Evolutionary conservation across 2,888 invertebrate species (phyloP).

Genomic region (Chymomyza caudatula): DNA sequence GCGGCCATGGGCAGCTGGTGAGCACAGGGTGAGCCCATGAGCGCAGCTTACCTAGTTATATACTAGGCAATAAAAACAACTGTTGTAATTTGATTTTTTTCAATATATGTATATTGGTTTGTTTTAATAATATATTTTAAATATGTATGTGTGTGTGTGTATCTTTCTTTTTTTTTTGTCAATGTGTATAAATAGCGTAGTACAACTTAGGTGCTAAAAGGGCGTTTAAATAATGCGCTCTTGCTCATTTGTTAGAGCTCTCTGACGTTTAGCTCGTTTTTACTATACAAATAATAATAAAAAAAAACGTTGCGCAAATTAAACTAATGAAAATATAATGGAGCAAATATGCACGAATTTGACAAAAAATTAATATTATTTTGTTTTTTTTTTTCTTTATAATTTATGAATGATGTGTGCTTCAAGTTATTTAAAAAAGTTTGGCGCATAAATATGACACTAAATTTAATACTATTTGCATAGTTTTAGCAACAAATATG

Average conservation of each 20-base stretch:
- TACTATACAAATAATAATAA: constrained; percentile 30
- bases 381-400: no score
- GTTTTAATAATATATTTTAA: constrained; percentile 50
- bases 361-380: constrained; percentile 12
- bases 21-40: neutral
- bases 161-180: constrained; percentile 24
- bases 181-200: constrained; percentile 62
- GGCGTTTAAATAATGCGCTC: neutral
- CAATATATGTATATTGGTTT: constrained; percentile 38
- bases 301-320: constrained; percentile 21
- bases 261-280: constrained; percentile 19
- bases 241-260: neutral
- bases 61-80: constrained; percentile 20
- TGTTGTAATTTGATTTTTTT: constrained; percentile 30
- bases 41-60: neutral
- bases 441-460: constrained; percentile 74
- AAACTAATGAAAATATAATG: constrained; percentile 18
- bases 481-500: constrained; percentile 27
- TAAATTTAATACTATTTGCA: constrained; percentile 74
- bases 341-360: constrained; percentile 35
- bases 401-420: constrained; percentile 30
- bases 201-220: constrained; percentile 53
- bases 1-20: neutral
- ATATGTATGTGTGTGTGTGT: constrained; percentile 31
- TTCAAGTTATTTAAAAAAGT: neutral